A percentile compares a stretch with the other conserved stretches of the same genome.
These are phyloP conservation scores for Achatina immaculata DNA, from an alignment of 1,140 invertebrate genomes.

Conservation along the genomic window DNA sequence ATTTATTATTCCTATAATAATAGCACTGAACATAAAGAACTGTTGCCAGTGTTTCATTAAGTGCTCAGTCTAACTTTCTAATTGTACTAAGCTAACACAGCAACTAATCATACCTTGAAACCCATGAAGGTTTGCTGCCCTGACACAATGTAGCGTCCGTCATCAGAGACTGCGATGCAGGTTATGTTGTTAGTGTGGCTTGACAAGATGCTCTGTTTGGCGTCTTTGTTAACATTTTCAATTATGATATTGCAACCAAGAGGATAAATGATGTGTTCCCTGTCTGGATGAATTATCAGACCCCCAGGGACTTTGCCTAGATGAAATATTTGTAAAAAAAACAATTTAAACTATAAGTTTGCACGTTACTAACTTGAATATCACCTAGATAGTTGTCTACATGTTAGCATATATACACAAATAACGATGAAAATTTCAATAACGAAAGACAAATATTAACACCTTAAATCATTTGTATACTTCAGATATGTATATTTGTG, in stretches of 20 bases:
- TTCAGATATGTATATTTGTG: too few relatives aligned
- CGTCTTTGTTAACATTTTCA: constrained; percentile 77
- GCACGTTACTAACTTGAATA: too few relatives aligned
- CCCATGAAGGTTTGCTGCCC: constrained; percentile 92
- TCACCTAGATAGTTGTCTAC: neutral
- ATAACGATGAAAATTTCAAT: neutral
- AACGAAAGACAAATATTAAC: neutral
- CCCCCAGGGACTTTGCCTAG: constrained; percentile 77
- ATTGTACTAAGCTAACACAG: too few relatives aligned
- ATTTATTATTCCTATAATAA: too few relatives aligned
- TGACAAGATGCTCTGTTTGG: constrained; percentile 81
- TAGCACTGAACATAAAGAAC: too few relatives aligned
- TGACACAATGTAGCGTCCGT: constrained; percentile 85
- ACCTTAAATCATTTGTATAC: neutral
- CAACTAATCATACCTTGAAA: constrained; percentile 83
- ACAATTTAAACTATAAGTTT: neutral
- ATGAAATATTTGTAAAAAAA: constrained; percentile 14
- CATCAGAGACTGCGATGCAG: constrained; percentile 82
- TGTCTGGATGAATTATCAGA: constrained; percentile 83
- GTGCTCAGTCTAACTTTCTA: too few relatives aligned
- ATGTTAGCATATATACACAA: neutral
- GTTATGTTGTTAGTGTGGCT: constrained; percentile 89
- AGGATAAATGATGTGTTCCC: constrained; percentile 83
- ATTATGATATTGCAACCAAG: constrained; percentile 88
- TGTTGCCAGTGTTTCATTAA: too few relatives aligned